Evolutionary conservation across 2,888 invertebrate genomes (phyloP).

Genomic region (Andrena praecox): DNA sequence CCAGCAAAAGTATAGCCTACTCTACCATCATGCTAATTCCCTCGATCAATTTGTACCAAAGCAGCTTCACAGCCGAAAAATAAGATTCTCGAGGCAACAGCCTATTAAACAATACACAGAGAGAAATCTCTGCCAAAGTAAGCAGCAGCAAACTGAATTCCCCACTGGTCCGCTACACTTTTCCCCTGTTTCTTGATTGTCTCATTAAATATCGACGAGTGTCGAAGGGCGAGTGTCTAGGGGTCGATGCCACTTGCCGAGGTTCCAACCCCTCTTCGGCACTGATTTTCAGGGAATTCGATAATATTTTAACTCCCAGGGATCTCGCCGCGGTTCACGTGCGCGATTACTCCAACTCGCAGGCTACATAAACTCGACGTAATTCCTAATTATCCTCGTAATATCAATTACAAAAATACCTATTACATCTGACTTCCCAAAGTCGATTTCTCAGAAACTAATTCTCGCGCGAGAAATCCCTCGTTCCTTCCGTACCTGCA

Average conservation of each 20-base stretch:
- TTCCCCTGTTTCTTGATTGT: constrained; percentile 55
- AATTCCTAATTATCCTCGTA: too few species aligned
- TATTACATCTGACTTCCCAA: too few species aligned
- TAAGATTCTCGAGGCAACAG: not conserved
- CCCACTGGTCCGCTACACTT: constrained; percentile 32
- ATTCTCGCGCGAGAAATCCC: too few species aligned
- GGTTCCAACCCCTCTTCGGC: constrained; percentile 43
- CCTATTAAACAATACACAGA: not conserved
- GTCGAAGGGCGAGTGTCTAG: constrained; percentile 56
- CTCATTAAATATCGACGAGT: constrained; percentile 69
- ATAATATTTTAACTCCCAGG: constrained; percentile 23
- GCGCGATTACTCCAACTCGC: not conserved
- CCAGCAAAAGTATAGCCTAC: too few species aligned
- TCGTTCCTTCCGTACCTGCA: too few species aligned
- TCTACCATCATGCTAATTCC: too few species aligned
- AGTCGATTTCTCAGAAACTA: too few species aligned
- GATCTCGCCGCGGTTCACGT: constrained; percentile 1
- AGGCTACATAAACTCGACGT: too few species aligned
- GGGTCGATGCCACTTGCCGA: constrained; percentile 45
- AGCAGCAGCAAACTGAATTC: constrained; percentile 46
- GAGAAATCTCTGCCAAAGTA: constrained; percentile 41
- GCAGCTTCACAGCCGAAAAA: not conserved
- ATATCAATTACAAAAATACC: too few species aligned
- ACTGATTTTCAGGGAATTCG: constrained; percentile 53
- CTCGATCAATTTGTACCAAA: too few species aligned